Conservation (phyloP, 2,797 vertebrate genomes). For the Vireo griseus region DNA sequence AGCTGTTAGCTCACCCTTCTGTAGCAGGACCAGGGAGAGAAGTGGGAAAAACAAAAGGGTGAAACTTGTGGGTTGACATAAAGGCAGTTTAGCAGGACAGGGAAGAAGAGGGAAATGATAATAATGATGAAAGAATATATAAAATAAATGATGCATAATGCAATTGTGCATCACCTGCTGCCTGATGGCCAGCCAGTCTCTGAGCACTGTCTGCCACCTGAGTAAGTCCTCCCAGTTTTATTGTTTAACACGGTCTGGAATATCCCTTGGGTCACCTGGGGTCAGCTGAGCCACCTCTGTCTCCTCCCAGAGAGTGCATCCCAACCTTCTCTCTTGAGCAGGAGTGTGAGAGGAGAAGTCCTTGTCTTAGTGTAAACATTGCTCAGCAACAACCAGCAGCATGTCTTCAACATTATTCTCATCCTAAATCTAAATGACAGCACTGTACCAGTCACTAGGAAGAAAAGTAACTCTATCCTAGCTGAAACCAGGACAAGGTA, state of each 20-base stretch:
- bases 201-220: neutral
- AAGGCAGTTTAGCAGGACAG: neutral
- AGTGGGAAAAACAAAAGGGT: neutral
- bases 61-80: neutral
- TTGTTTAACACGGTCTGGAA: neutral
- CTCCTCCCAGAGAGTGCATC: neutral
- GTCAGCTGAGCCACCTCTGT: neutral
- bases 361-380: neutral
- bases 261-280: neutral
- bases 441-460: neutral
- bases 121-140: neutral
- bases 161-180: neutral
- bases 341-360: neutral
- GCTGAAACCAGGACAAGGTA: neutral
- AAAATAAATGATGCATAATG: neutral
- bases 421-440: neutral
- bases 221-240: neutral
- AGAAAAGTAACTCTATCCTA: neutral
- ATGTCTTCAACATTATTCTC: neutral
- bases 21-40: neutral
- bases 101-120: accelerated
- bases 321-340: neutral
- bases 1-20: neutral
- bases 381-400: neutral
- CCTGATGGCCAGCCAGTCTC: neutral